Evolutionary conservation across 2,888 invertebrate genomes (phyloP), one percentile per base, ranked within the genome.

Genomic region (Aricia artaxerxes): DNA sequence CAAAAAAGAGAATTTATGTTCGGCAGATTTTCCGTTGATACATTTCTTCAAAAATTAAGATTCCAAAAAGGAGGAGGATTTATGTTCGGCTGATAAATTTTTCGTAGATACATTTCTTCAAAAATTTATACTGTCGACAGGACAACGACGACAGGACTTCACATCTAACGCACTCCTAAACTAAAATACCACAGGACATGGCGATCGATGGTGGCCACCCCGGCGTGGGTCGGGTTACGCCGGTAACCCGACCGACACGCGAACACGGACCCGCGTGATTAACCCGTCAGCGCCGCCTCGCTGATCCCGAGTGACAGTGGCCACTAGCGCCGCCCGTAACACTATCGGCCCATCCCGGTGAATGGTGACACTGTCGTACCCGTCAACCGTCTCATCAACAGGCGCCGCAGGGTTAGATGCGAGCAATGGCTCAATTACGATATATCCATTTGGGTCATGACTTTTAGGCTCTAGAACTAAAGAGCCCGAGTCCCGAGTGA

Each of bases 261-360:
- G 78, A 82, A 53, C 38, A 73, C 80, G 11, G 53, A 35, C 73
- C 64, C 82, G 80, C 80, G 81, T 84, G 84, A 85, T 85, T 85
- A 85, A 84, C 82, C 82, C 86, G 82, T 86, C 86, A 84, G 31
- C 82, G 80, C 81, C 73, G 80, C 82, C 78, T 80, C 85, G 81
- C 79, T 83, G 84, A 86, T 84, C 80, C 79, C 77, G 78, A 78
- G 80, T 80, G 85, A 85, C 85, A 75, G 31, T 78, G 49, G 31
- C 31, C 64, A 4, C 16, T 53, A 53, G 76, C 76, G 53, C 49
- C 53, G 76, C 69, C 4, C 31, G 69, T 38, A 69, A 69, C 64
- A 64, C 35, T 13, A 69, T 35, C 35, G 6, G 69, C 57, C 16
- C 57, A 57, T 57, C 57, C 57, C 53, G 24, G 24, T 24, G 24